phyloP scores from a whole-genome alignment of 2,888 invertebrate species.

The Platynereis dumerilii region DNA sequence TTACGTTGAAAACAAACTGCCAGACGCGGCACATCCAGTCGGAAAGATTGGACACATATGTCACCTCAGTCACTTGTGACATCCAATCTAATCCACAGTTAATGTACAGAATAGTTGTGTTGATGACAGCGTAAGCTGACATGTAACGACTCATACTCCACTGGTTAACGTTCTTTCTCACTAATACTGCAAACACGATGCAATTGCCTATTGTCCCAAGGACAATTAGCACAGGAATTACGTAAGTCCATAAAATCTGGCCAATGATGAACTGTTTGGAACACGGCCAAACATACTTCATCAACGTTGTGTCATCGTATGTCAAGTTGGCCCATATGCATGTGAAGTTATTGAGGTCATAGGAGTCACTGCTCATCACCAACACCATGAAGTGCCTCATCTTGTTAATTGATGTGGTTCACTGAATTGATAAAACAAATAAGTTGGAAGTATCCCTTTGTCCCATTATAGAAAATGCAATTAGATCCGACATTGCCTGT shows the following conservation, averaged over 20 bases:
- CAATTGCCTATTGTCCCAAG: constrained; percentile 52
- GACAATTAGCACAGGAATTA: constrained; percentile 47
- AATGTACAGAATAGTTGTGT: constrained; percentile 47
- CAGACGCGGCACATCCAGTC: constrained; percentile 55
- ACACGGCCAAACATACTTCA: constrained; percentile 20
- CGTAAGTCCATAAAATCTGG: constrained; percentile 14
- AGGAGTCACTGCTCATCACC: too few relatives aligned
- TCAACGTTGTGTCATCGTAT: neutral
- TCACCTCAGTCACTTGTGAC: constrained; percentile 42
- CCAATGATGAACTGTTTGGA: constrained; percentile 8
- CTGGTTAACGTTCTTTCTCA: constrained; percentile 42
- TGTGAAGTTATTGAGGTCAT: too few relatives aligned
- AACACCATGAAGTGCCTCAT: too few relatives aligned
- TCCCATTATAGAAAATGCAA: too few relatives aligned
- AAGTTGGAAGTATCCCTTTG: too few relatives aligned
- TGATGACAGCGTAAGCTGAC: constrained; percentile 47
- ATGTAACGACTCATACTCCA: constrained; percentile 53
- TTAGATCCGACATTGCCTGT: too few relatives aligned
- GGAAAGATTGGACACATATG: constrained; percentile 43
- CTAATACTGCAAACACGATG: constrained; percentile 44
- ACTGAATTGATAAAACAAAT: too few relatives aligned
- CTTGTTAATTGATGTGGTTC: too few relatives aligned
- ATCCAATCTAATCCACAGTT: constrained; percentile 52
- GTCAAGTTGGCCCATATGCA: too few relatives aligned
- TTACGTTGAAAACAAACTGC: constrained; percentile 51